Evolutionary conservation across 2,113 vertebrate species (phyloP), one percentile per base, ranked within the genome.

Genomic region (Geococcyx californianus): DNA sequence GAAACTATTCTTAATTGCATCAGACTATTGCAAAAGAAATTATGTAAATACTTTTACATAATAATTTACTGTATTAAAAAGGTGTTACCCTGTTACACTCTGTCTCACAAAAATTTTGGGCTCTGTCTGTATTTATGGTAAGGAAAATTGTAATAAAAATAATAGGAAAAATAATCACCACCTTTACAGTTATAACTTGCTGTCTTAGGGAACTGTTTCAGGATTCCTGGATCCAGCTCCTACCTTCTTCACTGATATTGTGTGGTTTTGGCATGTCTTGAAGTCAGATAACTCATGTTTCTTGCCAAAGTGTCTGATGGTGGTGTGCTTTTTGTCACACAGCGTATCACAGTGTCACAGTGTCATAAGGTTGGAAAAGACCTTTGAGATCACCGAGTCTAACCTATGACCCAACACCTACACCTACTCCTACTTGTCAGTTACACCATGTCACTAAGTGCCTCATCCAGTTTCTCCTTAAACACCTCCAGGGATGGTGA

Each of bases 271-370:
- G 5, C 11, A 8, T 2, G 1, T 66, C 40, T 64, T 49, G 10
- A 52, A 63, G 31, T 79, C 51, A 77, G 40, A n/a, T 6, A n/a
- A 6, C 8, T 81, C 6, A 11, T 6, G 9, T 33, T 66, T 81
- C 64, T 87, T 49, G 11, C 19, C n/a, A 25, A 67, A 49, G 23
- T 14, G 3, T n/a, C 0, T 0, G 9, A 14, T 19, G 29, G 12
- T 66, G 11, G 1, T 81, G 34, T 17, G 5, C 10, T 51, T 47
- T 40, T 4, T 40, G 25, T 40, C 11, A 17, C 0, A 1, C 18
- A n/a, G n/a, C n/a, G n/a, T n/a, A n/a, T n/a, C n/a, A n/a, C n/a
- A n/a, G n/a, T n/a, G n/a, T n/a, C n/a, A n/a, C n/a, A n/a, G n/a
- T n/a, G n/a, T n/a, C n/a, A n/a, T n/a, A n/a, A n/a, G n/a, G n/a